Percentiles rank a stretch among this genome's conserved stretches.
Conservation (phyloP, 2,113 vertebrate species). For the Ptilonorhynchus violaceus region DNA sequence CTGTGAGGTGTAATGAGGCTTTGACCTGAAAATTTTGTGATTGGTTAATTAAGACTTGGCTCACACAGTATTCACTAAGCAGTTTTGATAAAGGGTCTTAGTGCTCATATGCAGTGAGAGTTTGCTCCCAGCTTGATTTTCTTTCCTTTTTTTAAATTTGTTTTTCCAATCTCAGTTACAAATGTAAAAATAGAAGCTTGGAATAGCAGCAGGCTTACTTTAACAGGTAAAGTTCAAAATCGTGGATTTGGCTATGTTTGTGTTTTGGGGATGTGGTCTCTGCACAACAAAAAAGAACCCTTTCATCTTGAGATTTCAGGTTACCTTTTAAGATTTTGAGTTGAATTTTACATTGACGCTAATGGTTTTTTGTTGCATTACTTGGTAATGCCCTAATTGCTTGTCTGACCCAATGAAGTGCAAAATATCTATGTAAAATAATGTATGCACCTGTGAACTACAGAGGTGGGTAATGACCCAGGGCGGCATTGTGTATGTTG, state of each 20-base stretch:
- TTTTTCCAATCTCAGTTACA: not conserved
- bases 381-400: not conserved
- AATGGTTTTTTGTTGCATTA: not conserved
- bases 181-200: not conserved
- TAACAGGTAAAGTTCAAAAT: not conserved
- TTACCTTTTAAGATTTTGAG: not conserved
- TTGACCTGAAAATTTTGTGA: not conserved
- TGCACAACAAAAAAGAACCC: not conserved
- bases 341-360: not conserved
- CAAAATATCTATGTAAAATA: not conserved
- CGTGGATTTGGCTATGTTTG: not conserved
- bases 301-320: not conserved
- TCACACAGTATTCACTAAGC: not conserved
- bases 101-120: not conserved
- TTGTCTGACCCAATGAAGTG: not conserved
- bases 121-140: not conserved
- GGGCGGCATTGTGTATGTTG: not conserved
- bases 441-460: not conserved
- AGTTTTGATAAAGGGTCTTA: not conserved
- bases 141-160: not conserved
- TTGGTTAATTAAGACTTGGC: not conserved
- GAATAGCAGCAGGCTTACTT: not conserved
- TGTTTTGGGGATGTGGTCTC: not conserved
- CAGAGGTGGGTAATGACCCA: not conserved
- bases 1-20: not conserved